These are phyloP conservation scores for Burhinus bistriatus DNA, from an alignment of 2,113 vertebrate species.

Conservation along the genomic window DNA sequence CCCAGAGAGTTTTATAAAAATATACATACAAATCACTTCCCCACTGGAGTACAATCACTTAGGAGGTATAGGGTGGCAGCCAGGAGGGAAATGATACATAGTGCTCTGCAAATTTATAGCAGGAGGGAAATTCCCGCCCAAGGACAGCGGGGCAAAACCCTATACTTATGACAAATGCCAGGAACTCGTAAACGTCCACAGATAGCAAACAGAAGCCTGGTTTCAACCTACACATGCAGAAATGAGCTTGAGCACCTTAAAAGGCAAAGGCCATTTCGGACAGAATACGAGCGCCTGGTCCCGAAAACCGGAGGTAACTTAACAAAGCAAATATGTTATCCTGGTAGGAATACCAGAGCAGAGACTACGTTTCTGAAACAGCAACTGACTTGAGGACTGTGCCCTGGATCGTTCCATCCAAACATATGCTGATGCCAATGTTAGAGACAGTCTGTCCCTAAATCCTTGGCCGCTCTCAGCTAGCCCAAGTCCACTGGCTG, in stretches of 20 bases:
- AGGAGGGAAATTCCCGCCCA: conserved; percentile 42
- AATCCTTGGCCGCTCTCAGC: background rate
- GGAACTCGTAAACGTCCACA: background rate
- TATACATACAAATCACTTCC: conserved; percentile 67
- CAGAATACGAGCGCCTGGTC: fast-evolving
- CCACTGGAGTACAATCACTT: conserved; percentile 64
- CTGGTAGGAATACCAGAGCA: background rate
- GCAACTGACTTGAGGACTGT: background rate
- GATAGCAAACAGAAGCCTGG: background rate
- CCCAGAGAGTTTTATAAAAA: conserved; percentile 66
- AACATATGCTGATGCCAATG: background rate
- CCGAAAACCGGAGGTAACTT: background rate
- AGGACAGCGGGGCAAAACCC: conserved; percentile 55
- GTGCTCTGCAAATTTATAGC: conserved; percentile 31
- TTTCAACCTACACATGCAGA: background rate
- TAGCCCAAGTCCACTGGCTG: background rate
- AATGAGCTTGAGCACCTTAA: background rate
- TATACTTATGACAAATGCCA: background rate
- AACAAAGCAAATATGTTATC: background rate
- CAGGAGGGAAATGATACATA: conserved; percentile 50
- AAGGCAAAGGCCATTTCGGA: background rate
- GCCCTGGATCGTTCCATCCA: background rate
- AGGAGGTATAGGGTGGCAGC: conserved; percentile 50
- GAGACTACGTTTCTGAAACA: background rate
- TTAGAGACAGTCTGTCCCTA: background rate